phyloP scores from a whole-genome alignment of 2,888 invertebrate genomes.

The Tromatobia lineatoria region DNA sequence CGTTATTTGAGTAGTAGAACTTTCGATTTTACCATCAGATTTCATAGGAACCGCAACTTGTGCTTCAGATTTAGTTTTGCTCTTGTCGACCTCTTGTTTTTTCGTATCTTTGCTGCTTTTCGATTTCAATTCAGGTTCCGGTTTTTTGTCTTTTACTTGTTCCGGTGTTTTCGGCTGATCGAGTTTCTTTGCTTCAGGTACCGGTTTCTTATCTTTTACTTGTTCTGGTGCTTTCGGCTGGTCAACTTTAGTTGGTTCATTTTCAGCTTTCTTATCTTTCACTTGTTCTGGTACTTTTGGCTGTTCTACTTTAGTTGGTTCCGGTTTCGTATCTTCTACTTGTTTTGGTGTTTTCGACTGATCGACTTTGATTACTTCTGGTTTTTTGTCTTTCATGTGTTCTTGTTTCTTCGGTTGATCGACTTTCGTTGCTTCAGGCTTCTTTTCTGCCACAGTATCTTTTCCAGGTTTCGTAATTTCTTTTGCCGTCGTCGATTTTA shows the following conservation, averaged over 20 bases:
- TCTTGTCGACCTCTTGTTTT: constrained; percentile 32
- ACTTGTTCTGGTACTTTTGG: constrained; percentile 21
- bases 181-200: constrained; percentile 44
- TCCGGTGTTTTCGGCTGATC: constrained; percentile 37
- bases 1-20: constrained; percentile 3
- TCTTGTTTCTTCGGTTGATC: too few relatives aligned
- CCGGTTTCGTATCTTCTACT: too few relatives aligned
- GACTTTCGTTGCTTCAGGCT: background rate
- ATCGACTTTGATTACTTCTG: too few relatives aligned
- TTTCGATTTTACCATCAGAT: constrained; percentile 43
- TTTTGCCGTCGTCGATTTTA: constrained; percentile 25
- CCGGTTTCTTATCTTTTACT: constrained; percentile 47
- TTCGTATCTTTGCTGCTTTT: constrained; percentile 24
- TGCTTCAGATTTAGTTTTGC: constrained; percentile 49
- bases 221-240: constrained; percentile 21
- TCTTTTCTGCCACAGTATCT: too few relatives aligned
- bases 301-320: background rate
- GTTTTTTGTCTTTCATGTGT: too few relatives aligned
- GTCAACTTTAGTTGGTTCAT: constrained; percentile 61
- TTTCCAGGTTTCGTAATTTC: constrained; percentile 49
- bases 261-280: constrained; percentile 56
- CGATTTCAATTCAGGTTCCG: constrained; percentile 60
- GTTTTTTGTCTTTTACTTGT: constrained; percentile 42
- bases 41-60: constrained; percentile 66
- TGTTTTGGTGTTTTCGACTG: too few relatives aligned